Evolutionary conservation across 2,113 vertebrate genomes (phyloP).

Genomic region (Falcunculus frontatus): DNA sequence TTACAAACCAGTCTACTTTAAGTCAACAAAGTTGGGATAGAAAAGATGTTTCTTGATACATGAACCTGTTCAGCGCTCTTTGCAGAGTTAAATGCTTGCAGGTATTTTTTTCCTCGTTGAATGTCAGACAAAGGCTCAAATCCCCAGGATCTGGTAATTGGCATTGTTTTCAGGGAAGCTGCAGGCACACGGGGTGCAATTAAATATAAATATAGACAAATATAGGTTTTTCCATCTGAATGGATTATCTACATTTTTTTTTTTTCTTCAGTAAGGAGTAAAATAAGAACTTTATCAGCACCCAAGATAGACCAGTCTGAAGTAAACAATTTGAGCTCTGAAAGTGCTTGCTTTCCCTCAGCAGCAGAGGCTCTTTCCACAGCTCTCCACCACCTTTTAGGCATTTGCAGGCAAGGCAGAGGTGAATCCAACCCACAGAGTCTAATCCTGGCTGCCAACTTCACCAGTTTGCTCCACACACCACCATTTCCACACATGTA

Average conservation of each 20-base stretch:
- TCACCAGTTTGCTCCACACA: neutral
- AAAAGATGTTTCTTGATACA: neutral
- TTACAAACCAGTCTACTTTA: neutral
- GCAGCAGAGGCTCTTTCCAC: neutral
- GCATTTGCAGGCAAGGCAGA: neutral
- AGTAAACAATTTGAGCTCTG: neutral
- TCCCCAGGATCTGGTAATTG: neutral
- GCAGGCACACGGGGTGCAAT: accelerated
- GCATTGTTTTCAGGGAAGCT: neutral
- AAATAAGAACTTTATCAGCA: neutral
- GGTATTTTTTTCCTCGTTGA: neutral
- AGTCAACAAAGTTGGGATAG: neutral
- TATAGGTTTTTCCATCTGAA: neutral
- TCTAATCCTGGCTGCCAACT: neutral
- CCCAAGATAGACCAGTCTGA: neutral
- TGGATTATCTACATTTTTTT: neutral
- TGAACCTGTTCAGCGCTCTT: neutral
- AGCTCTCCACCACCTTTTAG: accelerated
- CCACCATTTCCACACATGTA: neutral
- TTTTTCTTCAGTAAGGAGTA: neutral
- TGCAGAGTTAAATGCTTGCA: neutral
- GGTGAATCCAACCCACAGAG: neutral
- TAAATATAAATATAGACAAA: neutral
- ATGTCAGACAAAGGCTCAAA: neutral
- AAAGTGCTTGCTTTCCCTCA: neutral